Percentiles rank a stretch among this genome's conserved stretches.
Conservation (phyloP, 2,797 vertebrate genomes). For the Cyclopterus lumpus region DNA sequence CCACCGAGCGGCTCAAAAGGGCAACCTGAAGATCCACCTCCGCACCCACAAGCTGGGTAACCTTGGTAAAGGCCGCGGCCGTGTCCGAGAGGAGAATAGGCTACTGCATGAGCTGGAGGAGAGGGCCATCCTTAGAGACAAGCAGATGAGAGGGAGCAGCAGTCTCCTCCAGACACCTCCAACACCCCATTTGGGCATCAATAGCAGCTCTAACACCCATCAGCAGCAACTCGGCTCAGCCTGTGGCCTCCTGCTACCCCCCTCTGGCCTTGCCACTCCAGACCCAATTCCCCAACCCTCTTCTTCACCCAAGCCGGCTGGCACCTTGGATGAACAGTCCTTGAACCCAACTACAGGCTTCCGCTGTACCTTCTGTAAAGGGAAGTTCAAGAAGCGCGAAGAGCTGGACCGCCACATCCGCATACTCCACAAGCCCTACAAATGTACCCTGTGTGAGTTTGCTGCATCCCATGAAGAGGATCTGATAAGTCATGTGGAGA, state of each 20-base stretch:
- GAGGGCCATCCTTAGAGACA: conserved; percentile 95
- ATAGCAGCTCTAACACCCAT: conserved; percentile 77
- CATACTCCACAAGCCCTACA: conserved; percentile 99
- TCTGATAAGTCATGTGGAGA: conserved; percentile 97
- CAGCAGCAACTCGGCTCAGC: conserved; percentile 89
- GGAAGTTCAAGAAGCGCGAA: conserved; percentile 98
- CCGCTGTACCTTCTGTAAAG: conserved; percentile 98
- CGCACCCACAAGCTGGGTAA: conserved; percentile 98
- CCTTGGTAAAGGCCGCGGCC: conserved; percentile 96
- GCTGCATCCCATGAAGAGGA: conserved; percentile 97
- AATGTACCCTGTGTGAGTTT: conserved; percentile 97
- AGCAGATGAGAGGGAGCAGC: conserved; percentile 93
- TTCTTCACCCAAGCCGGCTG: conserved; percentile 91
- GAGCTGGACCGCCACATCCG: conserved; percentile 97
- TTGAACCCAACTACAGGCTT: conserved; percentile 90
- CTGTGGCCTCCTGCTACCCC: conserved; percentile 86
- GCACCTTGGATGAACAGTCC: conserved; percentile 89
- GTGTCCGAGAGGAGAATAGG: conserved; percentile 96
- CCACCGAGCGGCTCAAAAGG: conserved; percentile 97
- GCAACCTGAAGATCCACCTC: conserved; percentile 98
- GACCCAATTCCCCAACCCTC: conserved; percentile 89
- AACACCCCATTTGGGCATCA: conserved; percentile 78
- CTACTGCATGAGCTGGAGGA: conserved; percentile 97
- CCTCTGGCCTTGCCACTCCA: conserved; percentile 86
- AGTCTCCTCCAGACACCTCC: conserved; percentile 87